A percentile compares a stretch with the other conserved stretches of the same genome.
Conservation (phyloP, 1,140 invertebrate genomes). For the Camponotus vicinus region DNA sequence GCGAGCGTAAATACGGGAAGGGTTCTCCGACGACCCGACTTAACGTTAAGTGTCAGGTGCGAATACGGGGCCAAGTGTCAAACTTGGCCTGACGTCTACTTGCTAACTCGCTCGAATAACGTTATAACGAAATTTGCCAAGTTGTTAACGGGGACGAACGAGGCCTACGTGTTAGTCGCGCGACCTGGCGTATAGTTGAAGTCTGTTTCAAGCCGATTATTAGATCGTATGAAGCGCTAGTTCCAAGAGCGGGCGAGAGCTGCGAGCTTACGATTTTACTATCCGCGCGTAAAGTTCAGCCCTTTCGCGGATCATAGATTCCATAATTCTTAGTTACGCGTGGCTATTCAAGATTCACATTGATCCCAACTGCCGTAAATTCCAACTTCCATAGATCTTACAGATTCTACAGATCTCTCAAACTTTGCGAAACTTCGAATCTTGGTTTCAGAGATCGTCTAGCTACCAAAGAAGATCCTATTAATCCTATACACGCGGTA, state of each 20-base stretch:
- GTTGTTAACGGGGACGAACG: conserved; percentile 16
- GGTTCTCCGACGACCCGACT: conserved; percentile 57
- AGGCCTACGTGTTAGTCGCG: conserved; percentile 27
- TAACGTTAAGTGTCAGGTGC: conserved; percentile 59
- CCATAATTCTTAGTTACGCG: conserved; percentile 34
- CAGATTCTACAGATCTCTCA: background rate
- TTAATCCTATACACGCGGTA: background rate
- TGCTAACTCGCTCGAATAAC: conserved; percentile 55
- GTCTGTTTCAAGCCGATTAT: conserved; percentile 20
- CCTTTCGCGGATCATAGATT: conserved; percentile 2
- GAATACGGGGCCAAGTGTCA: conserved; percentile 53
- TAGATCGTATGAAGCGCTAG: too few relatives aligned
- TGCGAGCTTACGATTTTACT: background rate
- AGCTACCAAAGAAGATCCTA: background rate
- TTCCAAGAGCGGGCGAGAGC: too few relatives aligned
- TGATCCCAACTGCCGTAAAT: conserved; percentile 48
- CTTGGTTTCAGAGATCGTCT: background rate
- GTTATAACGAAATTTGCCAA: conserved; percentile 59
- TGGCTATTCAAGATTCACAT: conserved; percentile 7
- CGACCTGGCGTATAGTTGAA: background rate
- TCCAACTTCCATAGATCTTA: conserved; percentile 28
- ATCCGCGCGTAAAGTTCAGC: background rate
- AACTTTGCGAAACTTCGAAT: conserved; percentile 2
- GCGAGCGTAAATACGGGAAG: conserved; percentile 44
- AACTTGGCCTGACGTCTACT: conserved; percentile 42